Base-by-base conservation (phyloP, 2,113 vertebrate species). In the Hemicordylus capensis region DNA sequence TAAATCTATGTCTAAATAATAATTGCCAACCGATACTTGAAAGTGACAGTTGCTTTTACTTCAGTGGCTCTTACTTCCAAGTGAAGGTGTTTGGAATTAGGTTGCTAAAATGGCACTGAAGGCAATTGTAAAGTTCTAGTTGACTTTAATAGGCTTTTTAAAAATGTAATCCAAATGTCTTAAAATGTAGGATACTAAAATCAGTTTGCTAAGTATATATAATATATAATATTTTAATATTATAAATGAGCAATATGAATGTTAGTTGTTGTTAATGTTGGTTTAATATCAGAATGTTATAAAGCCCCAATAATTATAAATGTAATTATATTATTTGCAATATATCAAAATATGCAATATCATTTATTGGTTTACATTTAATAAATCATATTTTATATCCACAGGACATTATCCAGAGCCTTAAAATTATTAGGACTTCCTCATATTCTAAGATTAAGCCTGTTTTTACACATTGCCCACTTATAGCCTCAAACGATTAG, bases 401-500 rank as follows among this genome's bases (percentile, higher is more conserved):
- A 26, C 12, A 77, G 67, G 94, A 92, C 90, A 92, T 93, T 95
- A 94, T 94, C 95, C 96, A 63, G 67, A 39, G 51, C 84, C 67
- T 73, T 80, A 63, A 58, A 80, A 85, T 85, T 80, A 95, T 91
- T 94, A 90, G 88, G 88, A 95, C 93, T 92, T 95, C 94, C 91
- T 90, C 85, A 89, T 88, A 87, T 91, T 95, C 90, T 82, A 93
- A 92, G 87, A 90, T 90, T 85, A 93, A 93, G 88, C 88, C 91
- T 89, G 87, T 89, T 92, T n/a, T 93, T 95, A 92, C 86, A 46
- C 92, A 87, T 91, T 89, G 93, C 93, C 94, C 95, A 95, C 93
- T 91, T 78, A 70, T 28, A 61, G 66, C 66, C 92, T 93, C 95
- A 95, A 96, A 94, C 58, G 88, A 96, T 96, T 96, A 96, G 90